Conservation (phyloP, 2,113 vertebrate genomes). For the Sarotherodon lohbergeri region DNA sequence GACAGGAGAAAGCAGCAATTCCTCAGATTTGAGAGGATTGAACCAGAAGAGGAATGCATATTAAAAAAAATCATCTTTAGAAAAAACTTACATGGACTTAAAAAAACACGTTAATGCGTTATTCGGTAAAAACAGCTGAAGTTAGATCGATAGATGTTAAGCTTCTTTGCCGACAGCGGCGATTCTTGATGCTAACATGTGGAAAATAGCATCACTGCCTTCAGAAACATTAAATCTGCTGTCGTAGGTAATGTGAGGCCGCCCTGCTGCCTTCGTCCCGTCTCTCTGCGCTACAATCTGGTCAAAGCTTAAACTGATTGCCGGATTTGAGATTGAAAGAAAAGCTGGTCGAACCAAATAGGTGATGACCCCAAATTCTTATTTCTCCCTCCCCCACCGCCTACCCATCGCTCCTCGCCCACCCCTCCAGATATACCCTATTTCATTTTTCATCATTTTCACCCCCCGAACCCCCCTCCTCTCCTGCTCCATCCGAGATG, state of each 20-base stretch:
- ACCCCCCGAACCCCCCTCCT: background rate
- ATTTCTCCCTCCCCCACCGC: background rate
- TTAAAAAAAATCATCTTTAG: background rate
- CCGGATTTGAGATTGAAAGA: conserved; percentile 34
- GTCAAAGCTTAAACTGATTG: conserved; percentile 31
- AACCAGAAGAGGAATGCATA: background rate
- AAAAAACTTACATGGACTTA: background rate
- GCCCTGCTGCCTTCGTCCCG: background rate
- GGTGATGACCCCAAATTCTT: conserved; percentile 51
- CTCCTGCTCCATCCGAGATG: conserved; percentile 19
- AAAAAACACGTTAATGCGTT: background rate
- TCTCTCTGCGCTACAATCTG: background rate
- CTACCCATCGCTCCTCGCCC: background rate
- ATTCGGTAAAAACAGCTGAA: background rate
- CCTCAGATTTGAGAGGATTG: background rate
- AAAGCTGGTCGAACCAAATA: conserved; percentile 3
- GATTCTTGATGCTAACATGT: background rate
- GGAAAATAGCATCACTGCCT: background rate
- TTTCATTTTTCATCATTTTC: conserved; percentile 59
- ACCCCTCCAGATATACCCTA: background rate
- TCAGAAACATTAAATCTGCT: background rate
- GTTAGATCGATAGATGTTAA: background rate
- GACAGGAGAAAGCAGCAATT: background rate
- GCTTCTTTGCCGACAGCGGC: background rate
- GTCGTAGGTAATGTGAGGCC: background rate